A percentile compares a stretch with the other conserved stretches of the same genome.
Evolutionary conservation across 2,888 invertebrate species (phyloP).

Genomic region (Drosophila prostipennis): DNA sequence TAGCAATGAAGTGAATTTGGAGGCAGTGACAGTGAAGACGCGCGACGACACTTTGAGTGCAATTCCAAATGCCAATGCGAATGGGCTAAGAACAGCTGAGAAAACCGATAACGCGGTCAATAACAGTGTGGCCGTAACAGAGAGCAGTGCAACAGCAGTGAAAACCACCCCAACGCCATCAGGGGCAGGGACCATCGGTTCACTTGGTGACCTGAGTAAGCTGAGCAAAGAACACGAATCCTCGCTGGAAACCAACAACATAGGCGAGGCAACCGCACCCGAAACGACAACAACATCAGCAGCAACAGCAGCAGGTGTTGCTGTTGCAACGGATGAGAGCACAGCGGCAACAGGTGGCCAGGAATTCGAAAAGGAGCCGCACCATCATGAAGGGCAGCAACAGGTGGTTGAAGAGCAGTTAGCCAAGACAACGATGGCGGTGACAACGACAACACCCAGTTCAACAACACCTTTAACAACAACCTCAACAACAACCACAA

Average conservation of each 20-base stretch:
- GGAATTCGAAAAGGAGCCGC: conserved; percentile 17
- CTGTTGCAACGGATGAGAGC: conserved; percentile 27
- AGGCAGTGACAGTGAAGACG: conserved; percentile 41
- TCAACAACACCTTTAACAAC: conserved; percentile 23
- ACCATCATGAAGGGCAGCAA: conserved; percentile 28
- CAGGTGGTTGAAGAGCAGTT: conserved; percentile 46
- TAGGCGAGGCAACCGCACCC: conserved; percentile 65
- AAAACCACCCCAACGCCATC: conserved; percentile 16
- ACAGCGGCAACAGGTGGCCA: conserved; percentile 38
- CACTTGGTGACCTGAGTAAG: conserved; percentile 53
- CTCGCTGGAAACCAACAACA: conserved; percentile 79
- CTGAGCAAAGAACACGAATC: conserved; percentile 68
- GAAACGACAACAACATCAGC: conserved; percentile 45
- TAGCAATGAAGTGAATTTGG: conserved; percentile 76
- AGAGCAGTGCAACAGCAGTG: conserved; percentile 12
- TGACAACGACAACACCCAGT: conserved; percentile 30
- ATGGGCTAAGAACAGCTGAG: conserved; percentile 27
- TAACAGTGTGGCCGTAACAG: conserved; percentile 35
- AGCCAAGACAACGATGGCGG: conserved; percentile 55
- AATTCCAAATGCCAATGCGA: neutral
- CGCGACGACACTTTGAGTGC: neutral
- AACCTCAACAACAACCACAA: conserved; percentile 26
- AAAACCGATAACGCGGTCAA: conserved; percentile 38
- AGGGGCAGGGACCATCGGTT: neutral
- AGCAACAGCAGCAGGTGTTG: conserved; percentile 19